Conservation (phyloP, 2,888 invertebrate species). For the Automeris io region DNA sequence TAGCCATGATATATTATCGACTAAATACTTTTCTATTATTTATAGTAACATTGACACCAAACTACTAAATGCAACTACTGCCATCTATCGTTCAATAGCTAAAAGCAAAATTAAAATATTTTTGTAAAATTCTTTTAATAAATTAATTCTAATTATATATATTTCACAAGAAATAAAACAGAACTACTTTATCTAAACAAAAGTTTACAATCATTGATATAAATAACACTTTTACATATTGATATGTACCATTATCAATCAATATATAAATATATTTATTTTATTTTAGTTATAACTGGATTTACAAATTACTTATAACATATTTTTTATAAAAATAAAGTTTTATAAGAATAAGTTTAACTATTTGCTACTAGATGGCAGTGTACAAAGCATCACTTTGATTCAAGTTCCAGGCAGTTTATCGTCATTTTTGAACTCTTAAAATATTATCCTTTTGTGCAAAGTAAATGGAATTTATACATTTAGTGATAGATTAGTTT, state of each 20-base stretch:
- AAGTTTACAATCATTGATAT: neutral
- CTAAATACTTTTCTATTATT: too few relatives aligned
- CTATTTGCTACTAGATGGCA: constrained; percentile 49
- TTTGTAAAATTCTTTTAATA: constrained; percentile 1
- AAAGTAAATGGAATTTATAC: too few relatives aligned
- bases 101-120: constrained; percentile 12
- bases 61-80: too few relatives aligned
- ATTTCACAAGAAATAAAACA: neutral
- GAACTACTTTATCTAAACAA: constrained; percentile 12
- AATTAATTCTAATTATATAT: neutral
- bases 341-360: constrained; percentile 9
- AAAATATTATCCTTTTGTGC: too few relatives aligned
- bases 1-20: too few relatives aligned
- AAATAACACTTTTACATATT: too few relatives aligned
- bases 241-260: neutral
- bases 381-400: too few relatives aligned
- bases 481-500: too few relatives aligned
- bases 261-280: neutral
- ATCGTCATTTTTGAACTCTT: too few relatives aligned
- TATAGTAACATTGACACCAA: too few relatives aligned
- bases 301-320: constrained; percentile 1
- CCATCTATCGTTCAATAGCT: constrained; percentile 48
- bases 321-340: constrained; percentile 8
- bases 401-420: too few relatives aligned
- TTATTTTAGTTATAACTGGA: neutral